phyloP scores from a whole-genome alignment of 2,888 invertebrate genomes.

The Zaprionus lineosus region DNA sequence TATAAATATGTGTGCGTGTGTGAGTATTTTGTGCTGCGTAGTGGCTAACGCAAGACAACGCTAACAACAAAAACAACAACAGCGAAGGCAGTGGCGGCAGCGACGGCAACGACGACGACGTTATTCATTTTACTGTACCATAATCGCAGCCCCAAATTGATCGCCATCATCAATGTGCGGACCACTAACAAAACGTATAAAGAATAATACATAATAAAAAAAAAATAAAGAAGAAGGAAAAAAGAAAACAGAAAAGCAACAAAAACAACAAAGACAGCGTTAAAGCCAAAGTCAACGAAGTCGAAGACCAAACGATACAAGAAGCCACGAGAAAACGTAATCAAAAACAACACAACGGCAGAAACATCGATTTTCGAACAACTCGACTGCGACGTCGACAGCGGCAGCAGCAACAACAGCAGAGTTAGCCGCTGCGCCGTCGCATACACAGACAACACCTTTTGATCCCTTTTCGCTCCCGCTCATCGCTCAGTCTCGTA shows the following conservation, averaged over 20 bases:
- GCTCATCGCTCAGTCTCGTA: conserved; percentile 35
- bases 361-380: conserved; percentile 73
- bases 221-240: conserved; percentile 57
- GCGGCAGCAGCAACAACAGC: conserved; percentile 12
- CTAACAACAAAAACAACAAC: conserved; percentile 17
- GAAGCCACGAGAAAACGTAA: conserved; percentile 76
- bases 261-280: conserved; percentile 22
- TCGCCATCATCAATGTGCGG: conserved; percentile 75
- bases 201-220: conserved; percentile 31
- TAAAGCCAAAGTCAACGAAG: conserved; percentile 54
- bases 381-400: conserved; percentile 47
- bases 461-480: conserved; percentile 77
- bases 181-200: conserved; percentile 55
- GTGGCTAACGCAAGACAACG: conserved; percentile 48
- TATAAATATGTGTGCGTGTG: conserved; percentile 17
- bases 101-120: conserved; percentile 29
- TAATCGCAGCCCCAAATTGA: conserved; percentile 79
- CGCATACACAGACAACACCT: conserved; percentile 55
- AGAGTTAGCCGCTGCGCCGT: too few species aligned
- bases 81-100: conserved; percentile 14
- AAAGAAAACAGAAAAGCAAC: conserved; percentile 24
- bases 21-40: conserved; percentile 51
- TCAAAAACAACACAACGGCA: conserved; percentile 62
- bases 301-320: conserved; percentile 47
- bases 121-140: conserved; percentile 77